Conservation (phyloP, 2,888 invertebrate genomes). For the Ectobius pallidus region DNA sequence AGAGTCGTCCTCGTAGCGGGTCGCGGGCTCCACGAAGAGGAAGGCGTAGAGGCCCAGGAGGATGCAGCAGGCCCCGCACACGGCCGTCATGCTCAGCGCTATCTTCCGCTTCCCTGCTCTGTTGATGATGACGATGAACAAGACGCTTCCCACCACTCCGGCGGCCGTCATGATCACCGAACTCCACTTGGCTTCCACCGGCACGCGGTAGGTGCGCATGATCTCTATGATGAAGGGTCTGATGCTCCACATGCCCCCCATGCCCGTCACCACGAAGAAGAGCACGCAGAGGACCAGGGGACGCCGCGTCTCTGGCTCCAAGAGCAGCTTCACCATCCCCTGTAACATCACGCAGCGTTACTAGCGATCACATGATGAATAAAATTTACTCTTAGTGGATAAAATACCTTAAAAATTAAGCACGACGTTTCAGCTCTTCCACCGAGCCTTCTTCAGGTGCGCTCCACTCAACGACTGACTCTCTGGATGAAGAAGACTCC, state of each 20-base stretch:
- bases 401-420: too few species aligned
- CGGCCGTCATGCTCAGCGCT: background rate
- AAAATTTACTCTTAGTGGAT: too few species aligned
- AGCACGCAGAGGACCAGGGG: background rate
- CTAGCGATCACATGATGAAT: too few species aligned
- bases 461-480: too few species aligned
- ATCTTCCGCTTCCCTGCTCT: background rate
- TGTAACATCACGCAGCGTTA: too few species aligned
- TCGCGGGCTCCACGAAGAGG: background rate
- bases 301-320: background rate
- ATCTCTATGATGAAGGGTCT: slow-evolving; percentile 15
- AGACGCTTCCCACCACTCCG: background rate
- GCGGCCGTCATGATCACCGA: background rate
- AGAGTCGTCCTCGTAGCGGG: background rate
- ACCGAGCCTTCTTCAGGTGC: too few species aligned
- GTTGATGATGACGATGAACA: background rate
- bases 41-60: background rate
- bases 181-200: background rate
- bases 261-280: background rate
- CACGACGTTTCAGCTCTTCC: too few species aligned
- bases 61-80: background rate
- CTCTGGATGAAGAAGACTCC: too few species aligned
- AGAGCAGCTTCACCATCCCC: background rate
- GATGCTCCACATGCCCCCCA: background rate
- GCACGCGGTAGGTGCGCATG: background rate